Evolutionary conservation across 1,140 invertebrate species (phyloP).

Genomic region (Drosophila santomea): DNA sequence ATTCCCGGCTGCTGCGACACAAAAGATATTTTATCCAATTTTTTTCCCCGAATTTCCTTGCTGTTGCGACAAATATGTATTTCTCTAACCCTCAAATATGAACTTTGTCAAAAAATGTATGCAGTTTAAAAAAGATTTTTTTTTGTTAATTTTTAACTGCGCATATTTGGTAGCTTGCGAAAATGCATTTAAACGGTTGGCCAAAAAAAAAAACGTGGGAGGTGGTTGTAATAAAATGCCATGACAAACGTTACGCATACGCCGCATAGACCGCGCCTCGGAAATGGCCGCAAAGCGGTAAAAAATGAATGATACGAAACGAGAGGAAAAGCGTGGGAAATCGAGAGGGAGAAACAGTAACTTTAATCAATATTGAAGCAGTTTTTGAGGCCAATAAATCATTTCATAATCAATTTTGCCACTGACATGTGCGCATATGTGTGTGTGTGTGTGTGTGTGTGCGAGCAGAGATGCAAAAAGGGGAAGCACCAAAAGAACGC

Average conservation of each 20-base stretch:
- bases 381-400: slow-evolving; percentile 82
- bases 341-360: slow-evolving; percentile 34
- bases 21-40: slow-evolving; percentile 26
- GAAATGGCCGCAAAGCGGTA: slow-evolving; percentile 49
- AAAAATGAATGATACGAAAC: slow-evolving; percentile 1
- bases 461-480: slow-evolving; percentile 40
- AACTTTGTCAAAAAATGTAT: slow-evolving; percentile 15
- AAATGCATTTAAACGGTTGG: slow-evolving; percentile 65
- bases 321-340: slow-evolving; percentile 7
- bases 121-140: slow-evolving; percentile 11
- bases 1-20: slow-evolving; percentile 6
- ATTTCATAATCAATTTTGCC: slow-evolving; percentile 82
- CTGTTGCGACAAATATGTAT: slow-evolving; percentile 26
- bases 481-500: slow-evolving; percentile 14
- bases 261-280: slow-evolving; percentile 28
- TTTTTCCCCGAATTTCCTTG: slow-evolving; percentile 21
- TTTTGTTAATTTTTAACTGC: slow-evolving; percentile 26
- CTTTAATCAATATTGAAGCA: slow-evolving; percentile 83
- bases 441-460: slow-evolving; percentile 8
- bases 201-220: neutral
- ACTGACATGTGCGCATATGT: slow-evolving; percentile 55
- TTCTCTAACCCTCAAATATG: slow-evolving; percentile 41
- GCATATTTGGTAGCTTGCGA: slow-evolving; percentile 62
- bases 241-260: slow-evolving; percentile 61
- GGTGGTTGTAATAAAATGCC: slow-evolving; percentile 52